Conservation (phyloP, 2,888 invertebrate species). For the Phengaris arion region DNA sequence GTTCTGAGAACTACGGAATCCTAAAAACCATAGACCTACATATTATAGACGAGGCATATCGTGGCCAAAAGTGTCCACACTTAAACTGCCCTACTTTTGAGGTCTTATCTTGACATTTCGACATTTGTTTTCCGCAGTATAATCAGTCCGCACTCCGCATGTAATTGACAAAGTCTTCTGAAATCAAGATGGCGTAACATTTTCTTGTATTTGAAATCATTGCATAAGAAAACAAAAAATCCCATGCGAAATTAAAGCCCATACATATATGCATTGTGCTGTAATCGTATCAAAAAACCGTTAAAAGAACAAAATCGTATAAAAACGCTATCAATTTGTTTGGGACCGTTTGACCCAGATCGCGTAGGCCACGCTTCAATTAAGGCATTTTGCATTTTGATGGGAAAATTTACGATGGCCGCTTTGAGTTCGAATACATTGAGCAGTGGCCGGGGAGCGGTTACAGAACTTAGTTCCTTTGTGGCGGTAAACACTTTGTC, state of each 20-base stretch:
- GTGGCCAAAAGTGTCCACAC: too few relatives aligned
- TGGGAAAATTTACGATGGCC: conserved; percentile 74
- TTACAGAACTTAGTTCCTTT: conserved; percentile 48
- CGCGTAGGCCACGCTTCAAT: conserved; percentile 74
- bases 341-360: conserved; percentile 74
- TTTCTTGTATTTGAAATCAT: too few relatives aligned
- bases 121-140: too few relatives aligned
- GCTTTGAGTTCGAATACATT: conserved; percentile 61
- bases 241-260: conserved; percentile 9
- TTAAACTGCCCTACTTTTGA: too few relatives aligned
- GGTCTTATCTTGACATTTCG: too few relatives aligned
- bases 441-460: conserved; percentile 43
- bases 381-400: conserved; percentile 79
- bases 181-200: too few relatives aligned
- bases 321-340: conserved; percentile 72
- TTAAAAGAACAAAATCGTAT: conserved; percentile 55
- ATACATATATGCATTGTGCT: conserved; percentile 27
- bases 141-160: too few relatives aligned
- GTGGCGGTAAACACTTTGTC: background rate
- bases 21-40: too few relatives aligned
- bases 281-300: conserved; percentile 31
- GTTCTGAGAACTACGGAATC: too few relatives aligned
- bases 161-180: too few relatives aligned
- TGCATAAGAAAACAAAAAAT: background rate
- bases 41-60: too few relatives aligned